Evolutionary conservation across 2,113 vertebrate species (phyloP), one percentile per base, ranked within the genome.

Genomic region (Onychorhynchus coronatus): DNA sequence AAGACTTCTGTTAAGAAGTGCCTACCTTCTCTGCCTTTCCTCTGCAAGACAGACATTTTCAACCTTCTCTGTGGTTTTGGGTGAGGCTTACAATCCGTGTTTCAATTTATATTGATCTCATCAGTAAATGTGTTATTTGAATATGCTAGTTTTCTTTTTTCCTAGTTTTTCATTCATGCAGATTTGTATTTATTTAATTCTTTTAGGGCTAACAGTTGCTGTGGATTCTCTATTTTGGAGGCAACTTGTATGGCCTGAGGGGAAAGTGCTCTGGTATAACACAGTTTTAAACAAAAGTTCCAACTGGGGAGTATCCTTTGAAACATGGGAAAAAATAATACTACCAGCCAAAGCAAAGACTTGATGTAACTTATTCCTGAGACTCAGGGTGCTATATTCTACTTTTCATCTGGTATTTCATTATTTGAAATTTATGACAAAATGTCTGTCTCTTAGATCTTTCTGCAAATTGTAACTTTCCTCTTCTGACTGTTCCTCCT

Each of bases 231-330:
- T 98, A 3, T 99, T 99, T 94, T 99, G 99, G 99, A 98, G 97
- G 67, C 97, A 97, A 9, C 88, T 98, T 11, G 95, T 99, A 46
- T 99, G 99, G 99, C 99, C 99, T 14, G 99, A 99, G 92, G 99
- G 99, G 42, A 97, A 98, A 73, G 99, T 99, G 76, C 97, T 99
- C 31, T 99, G 99, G 99, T 99, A 99, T 97, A 99, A 99, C 95
- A 98, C 97, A 5, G 11, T 99, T 92, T 97, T 99, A 84, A 99
- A 99, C 97, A 99, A 98, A 97, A 99, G 99, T 82, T 99, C 99
- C 87, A 97, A 98, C 96, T 99, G 99, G 99, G 99, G 99, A 75
- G 99, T 99, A 99, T 99, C 99, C 99, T 99, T 98, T 92, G 71
- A 93, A 95, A 61, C 5, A 2, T 70, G 14, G 14, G 35, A 39